These are phyloP conservation scores for Drosophila diplacantha DNA, from an alignment of 2,888 invertebrate genomes.

Conservation along the genomic window DNA sequence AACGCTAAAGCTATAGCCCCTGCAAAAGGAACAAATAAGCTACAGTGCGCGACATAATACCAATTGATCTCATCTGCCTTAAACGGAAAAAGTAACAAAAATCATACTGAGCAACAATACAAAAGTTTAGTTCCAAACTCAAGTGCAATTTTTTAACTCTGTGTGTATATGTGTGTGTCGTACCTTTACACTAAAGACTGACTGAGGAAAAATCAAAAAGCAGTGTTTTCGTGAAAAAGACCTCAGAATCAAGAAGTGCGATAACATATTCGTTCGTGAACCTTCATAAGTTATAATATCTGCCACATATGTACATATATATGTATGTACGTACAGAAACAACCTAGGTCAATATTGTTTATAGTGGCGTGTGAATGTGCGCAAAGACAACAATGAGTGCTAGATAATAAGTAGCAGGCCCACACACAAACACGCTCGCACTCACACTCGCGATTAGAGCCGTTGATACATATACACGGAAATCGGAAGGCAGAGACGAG, in stretches of 20 bases:
- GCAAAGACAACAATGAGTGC: constrained; percentile 46
- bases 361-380: constrained; percentile 74
- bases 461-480: constrained; percentile 30
- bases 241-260: constrained; percentile 6
- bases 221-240: constrained; percentile 2
- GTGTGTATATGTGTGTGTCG: constrained; percentile 30
- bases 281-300: constrained; percentile 11
- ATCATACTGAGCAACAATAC: constrained; percentile 10
- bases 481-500: constrained; percentile 24
- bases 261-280: constrained; percentile 11
- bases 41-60: constrained; percentile 20
- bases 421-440: constrained; percentile 14
- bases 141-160: constrained; percentile 63
- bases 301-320: constrained; percentile 1
- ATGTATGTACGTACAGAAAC: constrained; percentile 31
- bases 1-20: constrained; percentile 51
- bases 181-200: constrained; percentile 51
- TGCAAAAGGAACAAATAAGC: constrained; percentile 27
- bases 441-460: constrained; percentile 27
- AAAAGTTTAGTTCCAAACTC: constrained; percentile 25
- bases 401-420: constrained; percentile 42
- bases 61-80: constrained; percentile 61
- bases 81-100: constrained; percentile 27
- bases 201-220: constrained; percentile 23
- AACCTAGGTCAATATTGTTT: constrained; percentile 78